Evolutionary conservation across 2,888 invertebrate genomes (phyloP).

Genomic region (Choristoneura rosaceana): DNA sequence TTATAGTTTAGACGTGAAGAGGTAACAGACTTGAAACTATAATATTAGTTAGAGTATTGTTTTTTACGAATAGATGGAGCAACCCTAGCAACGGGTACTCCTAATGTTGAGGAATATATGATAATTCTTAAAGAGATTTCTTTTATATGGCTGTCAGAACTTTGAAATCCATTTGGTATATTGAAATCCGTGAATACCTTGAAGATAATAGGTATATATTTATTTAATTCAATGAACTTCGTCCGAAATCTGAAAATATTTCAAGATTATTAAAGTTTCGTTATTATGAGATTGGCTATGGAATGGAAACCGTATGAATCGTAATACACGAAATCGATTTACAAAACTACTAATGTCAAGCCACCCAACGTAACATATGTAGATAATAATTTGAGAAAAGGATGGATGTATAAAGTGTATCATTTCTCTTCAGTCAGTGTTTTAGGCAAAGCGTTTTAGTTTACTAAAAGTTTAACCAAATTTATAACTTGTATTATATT

Average conservation of each 20-base stretch:
- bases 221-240: not conserved
- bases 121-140: slow-evolving; percentile 9
- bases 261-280: not conserved
- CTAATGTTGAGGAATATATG: slow-evolving; percentile 1
- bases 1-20: too few relatives aligned
- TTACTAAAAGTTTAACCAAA: not conserved
- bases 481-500: not conserved
- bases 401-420: slow-evolving; percentile 16
- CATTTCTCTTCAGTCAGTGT: slow-evolving; percentile 8
- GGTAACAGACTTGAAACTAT: too few relatives aligned
- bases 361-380: not conserved
- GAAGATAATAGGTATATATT: not conserved
- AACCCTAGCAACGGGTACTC: slow-evolving; percentile 1
- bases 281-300: not conserved
- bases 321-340: not conserved
- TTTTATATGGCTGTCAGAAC: not conserved
- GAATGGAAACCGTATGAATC: not conserved
- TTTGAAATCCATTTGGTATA: not conserved
- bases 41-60: too few relatives aligned
- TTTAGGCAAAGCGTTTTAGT: not conserved
- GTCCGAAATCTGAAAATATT: not conserved
- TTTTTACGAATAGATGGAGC: not conserved
- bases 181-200: not conserved
- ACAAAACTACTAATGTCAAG: not conserved
- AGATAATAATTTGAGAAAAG: not conserved